These are phyloP conservation scores for Protula sp. DNA, from an alignment of 2,888 invertebrate genomes.

Conservation along the genomic window DNA sequence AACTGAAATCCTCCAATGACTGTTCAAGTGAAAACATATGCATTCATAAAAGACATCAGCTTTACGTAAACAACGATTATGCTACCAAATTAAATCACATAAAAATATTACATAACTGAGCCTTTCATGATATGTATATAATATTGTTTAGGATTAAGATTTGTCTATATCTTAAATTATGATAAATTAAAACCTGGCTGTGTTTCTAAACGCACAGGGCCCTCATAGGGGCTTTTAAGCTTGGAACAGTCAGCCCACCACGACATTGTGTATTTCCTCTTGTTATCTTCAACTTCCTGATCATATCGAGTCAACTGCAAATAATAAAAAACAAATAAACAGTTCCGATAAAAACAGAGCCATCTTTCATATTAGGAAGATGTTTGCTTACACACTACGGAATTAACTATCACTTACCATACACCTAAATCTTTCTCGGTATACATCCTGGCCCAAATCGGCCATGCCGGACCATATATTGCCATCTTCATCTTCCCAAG, in stretches of 20 bases:
- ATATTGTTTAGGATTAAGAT: no score
- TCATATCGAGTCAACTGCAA: slow-evolving; percentile 45
- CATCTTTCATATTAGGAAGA: no score
- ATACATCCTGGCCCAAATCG: slow-evolving; percentile 90
- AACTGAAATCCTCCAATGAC: slow-evolving; percentile 23
- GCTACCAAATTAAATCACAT: no score
- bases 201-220: slow-evolving; percentile 53
- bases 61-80: no score
- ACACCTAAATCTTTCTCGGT: slow-evolving; percentile 90
- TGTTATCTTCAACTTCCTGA: slow-evolving; percentile 45
- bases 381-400: no score
- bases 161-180: no score
- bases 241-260: slow-evolving; percentile 78
- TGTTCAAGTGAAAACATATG: no score
- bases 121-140: no score
- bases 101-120: no score
- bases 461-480: slow-evolving; percentile 95
- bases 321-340: neutral
- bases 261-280: slow-evolving; percentile 47
- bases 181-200: no score
- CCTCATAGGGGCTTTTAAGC: slow-evolving; percentile 86
- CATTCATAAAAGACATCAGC: no score
- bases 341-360: neutral
- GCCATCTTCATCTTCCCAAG: slow-evolving; percentile 46
- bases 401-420: no score